Conservation (phyloP, 2,888 invertebrate genomes). For the Cephonodes hylas region DNA sequence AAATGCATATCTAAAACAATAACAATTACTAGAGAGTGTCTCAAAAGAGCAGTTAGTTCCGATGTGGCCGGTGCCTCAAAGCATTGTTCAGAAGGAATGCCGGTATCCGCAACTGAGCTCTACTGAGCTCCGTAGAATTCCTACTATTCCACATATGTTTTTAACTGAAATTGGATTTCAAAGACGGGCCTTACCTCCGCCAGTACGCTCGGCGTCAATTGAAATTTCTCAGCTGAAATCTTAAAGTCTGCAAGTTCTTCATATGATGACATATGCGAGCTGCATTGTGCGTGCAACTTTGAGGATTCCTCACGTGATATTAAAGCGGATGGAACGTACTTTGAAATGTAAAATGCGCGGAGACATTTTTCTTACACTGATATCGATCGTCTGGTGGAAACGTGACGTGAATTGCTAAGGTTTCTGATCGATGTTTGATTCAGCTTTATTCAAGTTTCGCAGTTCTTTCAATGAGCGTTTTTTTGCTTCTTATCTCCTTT, state of each 20-base stretch:
- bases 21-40: not conserved
- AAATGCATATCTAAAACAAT: not conserved
- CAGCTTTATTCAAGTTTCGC: too few species aligned
- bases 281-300: not conserved
- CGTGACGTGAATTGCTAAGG: too few species aligned
- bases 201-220: not conserved
- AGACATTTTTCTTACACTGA: too few species aligned
- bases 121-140: not conserved
- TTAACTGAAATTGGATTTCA: not conserved
- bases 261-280: not conserved
- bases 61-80: slow-evolving; percentile 1
- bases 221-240: not conserved
- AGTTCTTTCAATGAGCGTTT: too few species aligned
- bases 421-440: too few species aligned
- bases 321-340: too few species aligned
- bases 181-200: not conserved
- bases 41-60: not conserved
- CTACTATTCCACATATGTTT: not conserved
- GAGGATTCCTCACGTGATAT: too few species aligned
- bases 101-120: not conserved
- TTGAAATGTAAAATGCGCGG: too few species aligned
- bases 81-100: not conserved
- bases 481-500: too few species aligned
- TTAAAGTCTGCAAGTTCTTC: not conserved
- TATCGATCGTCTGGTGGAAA: too few species aligned